Evolutionary conservation across 2,888 invertebrate species (phyloP).

Genomic region (Cremastinae sp.): DNA sequence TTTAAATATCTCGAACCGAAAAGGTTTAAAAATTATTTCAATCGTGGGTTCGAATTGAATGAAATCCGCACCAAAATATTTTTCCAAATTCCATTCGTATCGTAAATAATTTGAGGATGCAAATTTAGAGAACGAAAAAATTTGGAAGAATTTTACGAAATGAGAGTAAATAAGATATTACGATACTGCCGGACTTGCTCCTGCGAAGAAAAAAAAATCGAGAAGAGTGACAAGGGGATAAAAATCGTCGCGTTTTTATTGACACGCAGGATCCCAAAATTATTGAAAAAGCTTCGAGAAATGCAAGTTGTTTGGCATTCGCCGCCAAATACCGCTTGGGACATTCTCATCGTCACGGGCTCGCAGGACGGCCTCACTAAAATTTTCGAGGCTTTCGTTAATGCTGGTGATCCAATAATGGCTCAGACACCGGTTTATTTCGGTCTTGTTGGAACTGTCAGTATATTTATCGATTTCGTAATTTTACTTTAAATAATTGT

Average conservation of each 20-base stretch:
- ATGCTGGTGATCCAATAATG: constrained; percentile 85
- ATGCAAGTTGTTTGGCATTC: constrained; percentile 29
- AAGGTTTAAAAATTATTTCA: no score
- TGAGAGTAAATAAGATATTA: no score
- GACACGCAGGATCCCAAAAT: constrained; percentile 4
- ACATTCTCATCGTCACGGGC: constrained; percentile 83
- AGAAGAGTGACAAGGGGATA: not conserved
- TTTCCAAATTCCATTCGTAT: no score
- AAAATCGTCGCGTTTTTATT: not conserved
- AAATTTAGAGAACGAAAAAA: no score
- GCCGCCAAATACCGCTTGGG: constrained; percentile 24
- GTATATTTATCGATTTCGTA: no score
- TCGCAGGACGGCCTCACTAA: constrained; percentile 88
- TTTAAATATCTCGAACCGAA: no score
- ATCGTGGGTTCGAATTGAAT: no score
- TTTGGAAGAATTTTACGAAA: no score
- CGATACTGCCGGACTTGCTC: no score
- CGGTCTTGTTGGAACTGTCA: constrained; percentile 81
- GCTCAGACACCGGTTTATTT: constrained; percentile 86
- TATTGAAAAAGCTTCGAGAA: constrained; percentile 17
- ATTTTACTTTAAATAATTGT: no score
- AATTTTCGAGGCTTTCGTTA: constrained; percentile 85
- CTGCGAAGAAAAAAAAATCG: not conserved
- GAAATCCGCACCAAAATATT: no score
- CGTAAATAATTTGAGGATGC: no score